Percentiles rank a stretch among this genome's conserved stretches.
Conservation (phyloP, 2,797 vertebrate genomes). For the Poliocrania exsul region DNA sequence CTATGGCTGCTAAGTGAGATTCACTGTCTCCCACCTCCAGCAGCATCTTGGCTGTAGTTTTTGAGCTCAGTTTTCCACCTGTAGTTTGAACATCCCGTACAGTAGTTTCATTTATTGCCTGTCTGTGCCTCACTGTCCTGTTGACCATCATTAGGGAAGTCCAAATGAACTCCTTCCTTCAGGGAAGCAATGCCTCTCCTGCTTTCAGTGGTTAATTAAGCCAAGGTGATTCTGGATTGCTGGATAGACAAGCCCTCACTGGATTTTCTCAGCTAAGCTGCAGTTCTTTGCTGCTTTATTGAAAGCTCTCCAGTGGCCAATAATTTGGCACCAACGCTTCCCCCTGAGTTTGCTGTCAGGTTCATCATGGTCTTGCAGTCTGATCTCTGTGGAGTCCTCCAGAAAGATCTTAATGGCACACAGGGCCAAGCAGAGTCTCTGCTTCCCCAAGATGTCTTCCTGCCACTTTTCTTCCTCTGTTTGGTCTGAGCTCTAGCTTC, state of each 20-base stretch:
- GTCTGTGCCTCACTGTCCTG: background rate
- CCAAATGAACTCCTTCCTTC: background rate
- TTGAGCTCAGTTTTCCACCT: constrained; percentile 27
- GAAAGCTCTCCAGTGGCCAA: background rate
- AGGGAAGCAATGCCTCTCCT: background rate
- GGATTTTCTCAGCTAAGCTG: background rate
- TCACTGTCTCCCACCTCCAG: constrained; percentile 15
- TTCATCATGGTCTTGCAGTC: background rate
- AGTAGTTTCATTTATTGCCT: background rate
- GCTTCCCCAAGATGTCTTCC: background rate
- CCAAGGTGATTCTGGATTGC: background rate
- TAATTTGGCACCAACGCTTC: background rate
- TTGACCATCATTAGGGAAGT: background rate
- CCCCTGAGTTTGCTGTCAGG: background rate
- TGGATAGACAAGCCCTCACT: background rate
- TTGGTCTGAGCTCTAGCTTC: constrained; percentile 30
- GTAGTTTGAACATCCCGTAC: background rate
- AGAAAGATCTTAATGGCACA: background rate
- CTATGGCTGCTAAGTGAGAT: background rate
- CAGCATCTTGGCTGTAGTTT: constrained; percentile 4
- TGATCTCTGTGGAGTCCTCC: background rate
- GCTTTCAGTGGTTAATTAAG: background rate
- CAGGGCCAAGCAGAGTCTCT: background rate
- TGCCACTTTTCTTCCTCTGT: background rate
- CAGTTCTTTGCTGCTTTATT: background rate